Percentiles rank a stretch among this genome's conserved stretches.
phyloP scores from a whole-genome alignment of 35 echinoderm and acorn worm species.

The Diadema setosum region DNA sequence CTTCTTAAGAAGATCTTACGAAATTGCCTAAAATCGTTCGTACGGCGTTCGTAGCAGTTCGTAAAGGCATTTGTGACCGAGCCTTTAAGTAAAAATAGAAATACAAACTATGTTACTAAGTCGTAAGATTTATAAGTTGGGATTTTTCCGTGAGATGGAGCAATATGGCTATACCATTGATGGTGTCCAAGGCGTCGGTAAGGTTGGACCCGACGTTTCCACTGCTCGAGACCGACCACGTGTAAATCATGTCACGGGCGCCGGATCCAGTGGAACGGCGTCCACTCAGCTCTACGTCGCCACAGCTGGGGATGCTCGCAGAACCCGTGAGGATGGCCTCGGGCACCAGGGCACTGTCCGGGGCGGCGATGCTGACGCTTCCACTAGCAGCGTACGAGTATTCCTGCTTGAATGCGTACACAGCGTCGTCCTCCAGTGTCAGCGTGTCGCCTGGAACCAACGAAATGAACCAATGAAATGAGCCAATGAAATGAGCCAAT shows the following conservation, averaged over 20 bases:
- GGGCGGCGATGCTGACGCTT: constrained; percentile 18
- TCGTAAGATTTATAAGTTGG: too few relatives aligned
- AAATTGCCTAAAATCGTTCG: too few relatives aligned
- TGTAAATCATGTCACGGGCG: constrained; percentile 55
- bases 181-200: not conserved
- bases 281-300: constrained; percentile 60
- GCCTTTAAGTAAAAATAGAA: too few relatives aligned
- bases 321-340: constrained; percentile 65
- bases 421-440: constrained; percentile 31
- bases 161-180: constrained; percentile 44
- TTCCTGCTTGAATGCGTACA: constrained; percentile 68
- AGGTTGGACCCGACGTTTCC: not conserved
- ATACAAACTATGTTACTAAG: too few relatives aligned
- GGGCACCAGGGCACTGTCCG: constrained; percentile 48
- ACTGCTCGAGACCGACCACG: constrained; percentile 73
- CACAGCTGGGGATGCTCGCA: constrained; percentile 79
- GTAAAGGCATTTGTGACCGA: too few relatives aligned
- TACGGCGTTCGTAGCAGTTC: too few relatives aligned
- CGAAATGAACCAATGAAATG: too few relatives aligned
- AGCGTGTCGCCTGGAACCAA: constrained; percentile 59
- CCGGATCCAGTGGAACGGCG: constrained; percentile 79
- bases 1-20: too few relatives aligned
- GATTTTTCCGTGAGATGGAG: too few relatives aligned
- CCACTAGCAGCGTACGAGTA: constrained; percentile 31
- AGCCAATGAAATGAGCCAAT: too few relatives aligned